Conservation (phyloP, 2,113 vertebrate species). For the Hippocampus barbouri region DNA sequence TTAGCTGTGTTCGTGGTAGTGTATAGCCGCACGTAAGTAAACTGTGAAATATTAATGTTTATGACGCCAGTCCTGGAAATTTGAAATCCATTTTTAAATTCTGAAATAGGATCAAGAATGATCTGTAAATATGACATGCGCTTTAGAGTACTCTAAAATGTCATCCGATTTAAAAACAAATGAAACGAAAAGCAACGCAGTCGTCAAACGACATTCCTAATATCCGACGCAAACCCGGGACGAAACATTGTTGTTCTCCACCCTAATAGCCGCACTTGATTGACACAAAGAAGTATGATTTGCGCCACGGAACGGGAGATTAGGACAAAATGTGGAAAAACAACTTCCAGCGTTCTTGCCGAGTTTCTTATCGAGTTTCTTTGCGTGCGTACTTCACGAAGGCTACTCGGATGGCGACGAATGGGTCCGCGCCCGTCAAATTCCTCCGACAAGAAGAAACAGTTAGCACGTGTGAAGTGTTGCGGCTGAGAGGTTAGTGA, state of each 20-base stretch:
- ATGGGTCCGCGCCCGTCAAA: background rate
- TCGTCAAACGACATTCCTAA: background rate
- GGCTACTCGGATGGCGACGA: background rate
- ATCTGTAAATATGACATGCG: background rate
- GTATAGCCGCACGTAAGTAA: background rate
- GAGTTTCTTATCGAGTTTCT: background rate
- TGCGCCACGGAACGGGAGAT: background rate
- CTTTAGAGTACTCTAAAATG: background rate
- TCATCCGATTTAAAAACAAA: background rate
- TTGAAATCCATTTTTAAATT: no score
- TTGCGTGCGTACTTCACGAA: background rate
- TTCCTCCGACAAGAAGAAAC: background rate
- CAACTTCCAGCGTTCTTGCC: background rate
- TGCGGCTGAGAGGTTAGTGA: constrained; percentile 45
- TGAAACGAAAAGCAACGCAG: background rate
- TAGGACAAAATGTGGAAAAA: background rate
- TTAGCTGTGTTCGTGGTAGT: background rate
- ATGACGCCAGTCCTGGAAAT: no score
- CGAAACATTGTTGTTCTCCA: background rate
- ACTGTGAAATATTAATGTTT: no score
- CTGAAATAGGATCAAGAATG: background rate
- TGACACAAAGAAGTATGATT: background rate
- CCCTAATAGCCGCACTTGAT: background rate
- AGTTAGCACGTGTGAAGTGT: constrained; percentile 40
- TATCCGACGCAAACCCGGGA: background rate